Evolutionary conservation across 2,113 vertebrate genomes (phyloP).

Genomic region (Chlorocebus sabaeus): DNA sequence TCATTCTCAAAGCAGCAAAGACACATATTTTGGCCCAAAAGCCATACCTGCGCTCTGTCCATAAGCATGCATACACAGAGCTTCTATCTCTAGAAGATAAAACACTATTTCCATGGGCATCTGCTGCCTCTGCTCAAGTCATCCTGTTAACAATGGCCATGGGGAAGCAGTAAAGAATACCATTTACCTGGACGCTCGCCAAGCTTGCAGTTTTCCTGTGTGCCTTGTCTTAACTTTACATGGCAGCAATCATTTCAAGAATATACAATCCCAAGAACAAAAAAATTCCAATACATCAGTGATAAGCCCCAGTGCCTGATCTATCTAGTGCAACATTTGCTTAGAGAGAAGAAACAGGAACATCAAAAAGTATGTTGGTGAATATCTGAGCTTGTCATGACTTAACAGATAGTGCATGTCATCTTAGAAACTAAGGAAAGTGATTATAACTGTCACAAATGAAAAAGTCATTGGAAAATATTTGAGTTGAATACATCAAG

Average conservation of each 20-base stretch:
- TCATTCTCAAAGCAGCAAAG: background rate
- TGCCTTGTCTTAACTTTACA: background rate
- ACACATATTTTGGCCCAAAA: background rate
- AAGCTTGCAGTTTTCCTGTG: background rate
- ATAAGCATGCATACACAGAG: background rate
- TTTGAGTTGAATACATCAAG: background rate
- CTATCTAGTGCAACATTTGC: background rate
- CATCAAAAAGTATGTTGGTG: background rate
- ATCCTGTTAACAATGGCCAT: background rate
- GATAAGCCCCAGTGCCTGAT: background rate
- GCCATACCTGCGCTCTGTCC: background rate
- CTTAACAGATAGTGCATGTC: background rate
- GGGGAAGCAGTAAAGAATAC: background rate
- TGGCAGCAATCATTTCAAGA: background rate
- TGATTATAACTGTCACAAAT: background rate
- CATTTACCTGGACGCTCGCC: background rate
- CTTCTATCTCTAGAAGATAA: background rate
- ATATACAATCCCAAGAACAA: background rate
- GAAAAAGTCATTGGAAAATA: background rate
- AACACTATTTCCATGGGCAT: background rate
- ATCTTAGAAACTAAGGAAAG: background rate
- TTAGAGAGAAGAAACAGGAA: background rate
- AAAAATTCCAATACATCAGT: background rate
- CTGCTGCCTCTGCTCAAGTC: background rate
- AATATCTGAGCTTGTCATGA: background rate